Evolutionary conservation across 2,797 vertebrate genomes (phyloP), one percentile per base, ranked within the genome.

Genomic region (Calcarius lapponicus): DNA sequence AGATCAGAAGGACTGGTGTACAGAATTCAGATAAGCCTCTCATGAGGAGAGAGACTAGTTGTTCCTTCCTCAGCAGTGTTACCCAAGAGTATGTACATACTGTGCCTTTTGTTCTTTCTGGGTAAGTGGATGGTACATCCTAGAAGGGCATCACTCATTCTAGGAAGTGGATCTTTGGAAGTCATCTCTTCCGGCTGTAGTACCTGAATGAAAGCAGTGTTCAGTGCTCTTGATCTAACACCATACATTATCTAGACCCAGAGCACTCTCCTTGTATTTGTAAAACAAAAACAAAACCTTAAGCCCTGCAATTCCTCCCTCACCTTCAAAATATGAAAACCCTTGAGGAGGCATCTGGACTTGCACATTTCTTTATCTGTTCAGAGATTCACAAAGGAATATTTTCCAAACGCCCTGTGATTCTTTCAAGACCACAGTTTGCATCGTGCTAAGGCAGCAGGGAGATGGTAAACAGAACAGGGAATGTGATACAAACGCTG

Each of bases 131-230:
- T 86, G 79, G 69, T 86, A 90, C 94, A 92, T 83, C 91, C 86
- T 95, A 31, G 54, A 92, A 80, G 85, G 89, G 70, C 92, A 88
- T 84, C 87, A 40, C 57, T 96, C 83, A 71, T 96, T 96, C 92
- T 72, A 72, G 74, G 82, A 95, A 93, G 50, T 1, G 8, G 69
- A 72, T 82, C 71, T 76, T 84, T 78, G 76, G 56, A 89, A 82
- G 50, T 54, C 16, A 21, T 86, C 86, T 89, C 43, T 26, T 91
- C 47, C 90, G 53, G n/a, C 51, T 87, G 26, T 62, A 82, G 32
- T 24, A 54, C 29, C 8, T 4, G 1, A 87, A 81, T 19, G 47
- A 85, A 70, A 86, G 65, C 36, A 36, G 13, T 32, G 32, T 66
- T 88, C 65, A 47, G 28, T 20, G 24, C 45, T 91, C 80, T 71